These are phyloP conservation scores for Megathymus violae DNA, from an alignment of 1,140 invertebrate genomes.

Conservation along the genomic window DNA sequence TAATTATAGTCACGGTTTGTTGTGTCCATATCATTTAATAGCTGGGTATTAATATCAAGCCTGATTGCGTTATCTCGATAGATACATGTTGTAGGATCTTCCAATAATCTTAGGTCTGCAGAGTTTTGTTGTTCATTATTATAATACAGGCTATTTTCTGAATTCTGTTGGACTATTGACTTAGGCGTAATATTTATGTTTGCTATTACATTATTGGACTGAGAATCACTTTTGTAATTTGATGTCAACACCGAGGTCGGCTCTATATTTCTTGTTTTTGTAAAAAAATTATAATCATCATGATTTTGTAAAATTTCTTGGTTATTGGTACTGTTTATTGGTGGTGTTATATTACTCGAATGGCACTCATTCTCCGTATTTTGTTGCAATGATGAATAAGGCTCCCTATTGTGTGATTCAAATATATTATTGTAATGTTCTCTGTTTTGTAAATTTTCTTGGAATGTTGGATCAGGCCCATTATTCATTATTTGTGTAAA, in stretches of 20 bases:
- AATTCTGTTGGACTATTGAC: not conserved
- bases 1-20: not conserved
- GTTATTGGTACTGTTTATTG: not conserved
- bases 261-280: not conserved
- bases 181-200: not conserved
- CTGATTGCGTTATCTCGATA: conserved; percentile 3
- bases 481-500: too few relatives aligned
- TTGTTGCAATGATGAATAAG: not conserved
- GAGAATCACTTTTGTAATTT: not conserved
- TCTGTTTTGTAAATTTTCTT: not conserved
- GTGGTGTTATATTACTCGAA: not conserved
- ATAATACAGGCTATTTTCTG: too few relatives aligned
- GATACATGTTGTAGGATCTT: not conserved
- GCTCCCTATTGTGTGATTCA: not conserved
- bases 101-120: not conserved
- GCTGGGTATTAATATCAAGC: not conserved
- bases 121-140: not conserved
- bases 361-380: not conserved
- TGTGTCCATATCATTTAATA: not conserved
- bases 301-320: not conserved
- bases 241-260: too few relatives aligned
- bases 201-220: not conserved
- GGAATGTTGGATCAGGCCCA: too few relatives aligned
- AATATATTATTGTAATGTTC: not conserved
- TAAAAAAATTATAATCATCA: not conserved